Conservation (phyloP, 2,797 vertebrate species). For the Pseudotriccus pelzelni region DNA sequence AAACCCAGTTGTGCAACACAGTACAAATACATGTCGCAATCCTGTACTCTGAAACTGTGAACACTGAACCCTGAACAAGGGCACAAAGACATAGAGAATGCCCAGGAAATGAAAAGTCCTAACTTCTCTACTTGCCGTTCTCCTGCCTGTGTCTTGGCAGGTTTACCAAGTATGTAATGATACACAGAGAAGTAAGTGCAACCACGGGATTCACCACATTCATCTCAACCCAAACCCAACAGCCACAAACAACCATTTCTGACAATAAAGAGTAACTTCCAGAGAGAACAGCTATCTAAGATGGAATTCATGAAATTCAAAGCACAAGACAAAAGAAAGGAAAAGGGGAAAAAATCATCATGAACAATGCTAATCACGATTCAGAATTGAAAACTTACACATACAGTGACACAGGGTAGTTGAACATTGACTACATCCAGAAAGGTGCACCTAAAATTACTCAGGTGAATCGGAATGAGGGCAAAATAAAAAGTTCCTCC, state of each 20-base stretch:
- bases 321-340: neutral
- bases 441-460: neutral
- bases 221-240: neutral
- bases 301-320: neutral
- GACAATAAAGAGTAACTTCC: neutral
- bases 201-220: slow-evolving; percentile 2
- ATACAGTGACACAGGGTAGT: neutral
- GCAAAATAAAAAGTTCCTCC: neutral
- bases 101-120: neutral
- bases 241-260: neutral
- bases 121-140: neutral
- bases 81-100: neutral
- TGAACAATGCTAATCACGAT: neutral
- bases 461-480: neutral
- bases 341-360: neutral
- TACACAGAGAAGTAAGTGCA: neutral
- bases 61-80: neutral
- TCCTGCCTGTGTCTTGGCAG: neutral
- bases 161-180: neutral
- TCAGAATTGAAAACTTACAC: neutral
- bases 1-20: slow-evolving; percentile 23
- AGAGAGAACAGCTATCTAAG: neutral
- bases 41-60: neutral
- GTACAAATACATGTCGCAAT: neutral
- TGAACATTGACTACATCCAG: neutral